Base-by-base conservation (phyloP, 2,888 invertebrate species). In the Macaria liturata region DNA sequence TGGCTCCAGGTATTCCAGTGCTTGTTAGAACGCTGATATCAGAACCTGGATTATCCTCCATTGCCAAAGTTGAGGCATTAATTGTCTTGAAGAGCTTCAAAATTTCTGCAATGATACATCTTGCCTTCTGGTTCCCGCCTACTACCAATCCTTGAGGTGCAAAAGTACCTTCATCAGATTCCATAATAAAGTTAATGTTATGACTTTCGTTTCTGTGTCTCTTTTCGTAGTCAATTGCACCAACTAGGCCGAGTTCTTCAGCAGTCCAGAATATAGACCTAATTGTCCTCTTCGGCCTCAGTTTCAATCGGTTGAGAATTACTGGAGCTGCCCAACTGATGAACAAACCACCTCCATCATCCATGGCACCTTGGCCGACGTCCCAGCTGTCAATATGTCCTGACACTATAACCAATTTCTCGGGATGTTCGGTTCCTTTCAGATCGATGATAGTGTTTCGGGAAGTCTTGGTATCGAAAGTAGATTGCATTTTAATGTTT, bases 301-400 rank as follows among this genome's bases (percentile, higher is more conserved):
- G 82, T 32, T 93, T 93, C 3, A 97, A 83, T 5, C 86, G 84
- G 66, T 94, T 94, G 4, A 97, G 79, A 42, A 96, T 86, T 5
- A 94, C 93, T 20, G 96, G 86, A 7, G 95, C 94, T 64, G 94
- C 94, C 95, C 95, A 96, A 31, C 96, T 95, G 40, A 97, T 94
- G 69, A 97, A 95, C 31, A 95, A 93, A 49, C 97, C 97, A 57
- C 95, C 96, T 32, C 95, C 97, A 70, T 97, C 97, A 77, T 97
- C 97, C 96, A 97, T 96, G 4, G 97, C 97, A 9, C 97, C 97
- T 70, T 95, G 94, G 1, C 97, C 97, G 8, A 97, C 96, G 81
- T 97, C 97, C 97, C 97, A 97, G 74, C 96, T 96, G 74, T 97
- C 97, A 32, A 97, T 91, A 80, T 97, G 97, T 9, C 97, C 97